These are phyloP conservation scores for Gobius niger DNA, from an alignment of 2,113 vertebrate species.

Conservation along the genomic window DNA sequence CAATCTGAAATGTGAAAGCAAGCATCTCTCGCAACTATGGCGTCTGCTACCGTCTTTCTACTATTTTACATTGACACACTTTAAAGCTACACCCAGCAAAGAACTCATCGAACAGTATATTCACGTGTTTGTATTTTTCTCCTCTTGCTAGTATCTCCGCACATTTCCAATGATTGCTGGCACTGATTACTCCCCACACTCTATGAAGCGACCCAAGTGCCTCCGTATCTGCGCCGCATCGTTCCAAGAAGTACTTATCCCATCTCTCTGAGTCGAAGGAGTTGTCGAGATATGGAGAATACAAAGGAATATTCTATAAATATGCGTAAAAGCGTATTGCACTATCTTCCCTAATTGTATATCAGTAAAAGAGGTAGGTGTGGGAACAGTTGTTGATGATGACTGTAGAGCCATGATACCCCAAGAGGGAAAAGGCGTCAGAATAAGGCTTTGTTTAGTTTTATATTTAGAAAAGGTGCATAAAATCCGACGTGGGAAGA, in stretches of 20 bases:
- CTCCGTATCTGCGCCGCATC: slow-evolving; percentile 43
- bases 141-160: background rate
- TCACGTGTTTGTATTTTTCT: background rate
- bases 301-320: slow-evolving; percentile 45
- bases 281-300: slow-evolving; percentile 29
- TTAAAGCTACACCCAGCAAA: background rate
- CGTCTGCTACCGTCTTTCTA: background rate
- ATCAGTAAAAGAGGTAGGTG: slow-evolving; percentile 28
- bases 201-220: slow-evolving; percentile 27
- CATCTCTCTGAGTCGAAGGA: slow-evolving; percentile 48
- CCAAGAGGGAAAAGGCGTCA: slow-evolving; percentile 27
- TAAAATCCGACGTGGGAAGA: slow-evolving; percentile 26
- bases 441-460: slow-evolving; percentile 9
- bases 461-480: slow-evolving; percentile 23
- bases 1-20: background rate
- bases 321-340: slow-evolving; percentile 19
- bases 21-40: background rate
- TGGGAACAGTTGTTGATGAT: slow-evolving; percentile 45
- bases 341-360: slow-evolving; percentile 21
- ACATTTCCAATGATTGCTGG: slow-evolving; percentile 14
- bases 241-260: slow-evolving; percentile 65
- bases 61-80: background rate
- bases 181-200: slow-evolving; percentile 35
- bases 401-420: slow-evolving; percentile 16
- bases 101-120: background rate